Conservation (phyloP, 2,113 vertebrate genomes). For the Naja naja region DNA sequence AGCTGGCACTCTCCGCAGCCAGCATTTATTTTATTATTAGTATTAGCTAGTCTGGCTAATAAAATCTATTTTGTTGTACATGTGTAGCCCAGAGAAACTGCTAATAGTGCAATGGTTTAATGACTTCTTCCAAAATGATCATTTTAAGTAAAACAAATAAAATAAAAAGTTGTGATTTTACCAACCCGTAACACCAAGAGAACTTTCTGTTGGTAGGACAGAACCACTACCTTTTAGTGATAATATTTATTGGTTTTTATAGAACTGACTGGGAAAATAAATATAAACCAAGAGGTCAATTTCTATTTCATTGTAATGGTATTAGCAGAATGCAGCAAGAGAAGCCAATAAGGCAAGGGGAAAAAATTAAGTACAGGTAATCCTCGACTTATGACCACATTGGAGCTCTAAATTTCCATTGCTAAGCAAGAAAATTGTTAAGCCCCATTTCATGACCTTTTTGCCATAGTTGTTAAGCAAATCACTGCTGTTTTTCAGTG, state of each 20-base stretch:
- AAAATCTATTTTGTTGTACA: constrained; percentile 1
- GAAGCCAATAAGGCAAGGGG: neutral
- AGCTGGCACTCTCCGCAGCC: neutral
- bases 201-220: neutral
- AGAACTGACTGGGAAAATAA: neutral
- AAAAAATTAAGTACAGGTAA: neutral
- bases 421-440: neutral
- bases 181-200: neutral
- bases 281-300: neutral
- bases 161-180: neutral
- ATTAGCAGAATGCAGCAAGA: neutral
- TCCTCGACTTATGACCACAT: neutral
- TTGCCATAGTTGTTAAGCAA: too few relatives aligned
- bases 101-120: neutral
- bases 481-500: too few relatives aligned
- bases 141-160: neutral
- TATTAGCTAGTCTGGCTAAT: neutral
- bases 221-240: neutral
- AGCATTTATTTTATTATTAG: neutral
- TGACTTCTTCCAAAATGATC: neutral
- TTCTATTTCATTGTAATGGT: neutral
- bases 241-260: neutral
- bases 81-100: neutral
- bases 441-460: too few relatives aligned
- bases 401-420: neutral